Conservation (phyloP, 2,888 invertebrate species). For the Apoda limacodes region DNA sequence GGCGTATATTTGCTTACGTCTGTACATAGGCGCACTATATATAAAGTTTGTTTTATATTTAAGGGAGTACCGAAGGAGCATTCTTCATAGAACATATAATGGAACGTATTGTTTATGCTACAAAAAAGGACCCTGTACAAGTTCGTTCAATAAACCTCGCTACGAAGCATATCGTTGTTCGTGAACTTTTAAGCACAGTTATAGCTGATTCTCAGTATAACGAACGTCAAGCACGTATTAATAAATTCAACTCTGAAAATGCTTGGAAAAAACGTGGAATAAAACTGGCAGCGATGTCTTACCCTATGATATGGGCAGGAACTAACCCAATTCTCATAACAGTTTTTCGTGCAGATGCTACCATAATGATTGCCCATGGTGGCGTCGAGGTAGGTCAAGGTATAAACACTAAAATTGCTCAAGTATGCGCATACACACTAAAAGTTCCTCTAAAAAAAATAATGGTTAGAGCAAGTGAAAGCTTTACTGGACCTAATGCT, state of each 20-base stretch:
- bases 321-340: conserved; percentile 71
- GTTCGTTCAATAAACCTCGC: conserved; percentile 68
- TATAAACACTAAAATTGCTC: conserved; percentile 74
- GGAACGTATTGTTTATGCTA: conserved; percentile 72
- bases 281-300: conserved; percentile 74
- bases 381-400: conserved; percentile 85
- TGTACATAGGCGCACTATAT: too few species aligned
- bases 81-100: conserved; percentile 73
- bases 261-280: conserved; percentile 81
- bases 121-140: conserved; percentile 69
- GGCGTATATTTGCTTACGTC: too few species aligned
- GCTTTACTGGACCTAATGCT: conserved; percentile 74
- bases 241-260: conserved; percentile 72
- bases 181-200: conserved; percentile 67
- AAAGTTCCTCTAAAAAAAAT: conserved; percentile 72
- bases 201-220: conserved; percentile 68
- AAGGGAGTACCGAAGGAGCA: conserved; percentile 68
- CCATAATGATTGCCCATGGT: conserved; percentile 75
- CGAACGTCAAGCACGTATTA: conserved; percentile 55
- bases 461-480: conserved; percentile 74
- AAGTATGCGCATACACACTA: conserved; percentile 77
- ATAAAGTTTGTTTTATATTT: too few species aligned
- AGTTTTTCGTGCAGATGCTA: conserved; percentile 76
- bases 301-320: conserved; percentile 62
- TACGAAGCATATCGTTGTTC: conserved; percentile 31